Percentiles rank a stretch among this genome's conserved stretches.
Conservation (phyloP, 92 coral and sea anemone genomes). For the Epizoanthus fatuus region DNA sequence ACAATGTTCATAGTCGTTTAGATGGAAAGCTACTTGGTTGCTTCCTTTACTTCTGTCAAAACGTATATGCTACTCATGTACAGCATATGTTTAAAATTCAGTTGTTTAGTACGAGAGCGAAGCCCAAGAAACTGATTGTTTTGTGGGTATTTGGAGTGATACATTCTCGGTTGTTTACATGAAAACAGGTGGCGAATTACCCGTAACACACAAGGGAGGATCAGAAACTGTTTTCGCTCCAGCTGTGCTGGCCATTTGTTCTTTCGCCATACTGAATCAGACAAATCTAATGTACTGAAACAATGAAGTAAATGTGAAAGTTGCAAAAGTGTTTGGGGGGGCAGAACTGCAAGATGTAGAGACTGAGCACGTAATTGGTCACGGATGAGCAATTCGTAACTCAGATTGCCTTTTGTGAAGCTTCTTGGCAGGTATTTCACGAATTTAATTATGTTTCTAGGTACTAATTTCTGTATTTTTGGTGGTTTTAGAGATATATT, state of each 20-base stretch:
- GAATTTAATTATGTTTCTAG: too few species aligned
- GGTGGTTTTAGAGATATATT: too few species aligned
- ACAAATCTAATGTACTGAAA: slow-evolving; percentile 12
- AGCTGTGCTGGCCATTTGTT: slow-evolving; percentile 5
- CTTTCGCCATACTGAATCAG: background rate
- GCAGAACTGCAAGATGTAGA: too few species aligned
- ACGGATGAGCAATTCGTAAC: too few species aligned
- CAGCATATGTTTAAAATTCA: background rate
- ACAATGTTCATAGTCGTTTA: background rate
- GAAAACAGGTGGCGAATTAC: slow-evolving; percentile 34
- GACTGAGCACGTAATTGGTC: too few species aligned
- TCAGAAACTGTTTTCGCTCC: slow-evolving; percentile 1
- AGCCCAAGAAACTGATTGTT: background rate
- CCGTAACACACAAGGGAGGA: background rate
- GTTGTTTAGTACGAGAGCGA: background rate
- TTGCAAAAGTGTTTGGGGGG: too few species aligned
- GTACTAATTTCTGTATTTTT: too few species aligned
- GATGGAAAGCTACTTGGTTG: too few species aligned
- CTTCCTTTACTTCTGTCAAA: too few species aligned
- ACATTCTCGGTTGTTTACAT: slow-evolving; percentile 24
- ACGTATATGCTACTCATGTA: background rate
- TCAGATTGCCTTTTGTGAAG: too few species aligned
- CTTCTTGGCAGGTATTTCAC: too few species aligned
- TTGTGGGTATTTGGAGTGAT: background rate
- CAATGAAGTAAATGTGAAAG: background rate